Conservation (phyloP, 92 coral and sea anemone species). For the Paramuricea clavata region DNA sequence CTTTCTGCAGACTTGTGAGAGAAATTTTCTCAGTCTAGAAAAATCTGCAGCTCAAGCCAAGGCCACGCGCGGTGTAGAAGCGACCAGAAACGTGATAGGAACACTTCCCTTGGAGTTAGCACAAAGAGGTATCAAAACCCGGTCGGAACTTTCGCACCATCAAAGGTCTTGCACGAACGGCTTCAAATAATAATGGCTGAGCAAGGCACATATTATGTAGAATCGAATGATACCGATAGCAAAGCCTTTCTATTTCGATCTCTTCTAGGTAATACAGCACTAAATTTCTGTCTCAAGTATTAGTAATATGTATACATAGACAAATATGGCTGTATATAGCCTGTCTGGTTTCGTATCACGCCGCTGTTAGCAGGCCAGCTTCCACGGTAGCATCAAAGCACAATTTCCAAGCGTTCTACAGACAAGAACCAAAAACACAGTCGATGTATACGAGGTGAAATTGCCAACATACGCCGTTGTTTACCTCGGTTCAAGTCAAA, state of each 20-base stretch:
- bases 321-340: background rate
- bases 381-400: background rate
- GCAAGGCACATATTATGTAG: background rate
- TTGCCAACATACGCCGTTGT: background rate
- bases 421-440: background rate
- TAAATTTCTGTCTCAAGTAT: background rate
- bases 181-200: background rate
- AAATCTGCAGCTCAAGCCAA: background rate
- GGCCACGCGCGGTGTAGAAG: conserved; percentile 16
- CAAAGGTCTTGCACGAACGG: background rate
- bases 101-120: background rate
- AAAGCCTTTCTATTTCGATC: background rate
- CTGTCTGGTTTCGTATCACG: background rate
- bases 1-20: background rate
- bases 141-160: conserved; percentile 18
- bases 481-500: background rate
- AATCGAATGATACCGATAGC: background rate
- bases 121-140: background rate
- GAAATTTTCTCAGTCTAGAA: background rate
- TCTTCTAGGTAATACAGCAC: background rate
- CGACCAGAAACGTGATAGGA: background rate
- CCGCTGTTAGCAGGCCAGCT: background rate
- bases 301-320: background rate
- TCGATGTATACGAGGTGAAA: background rate
- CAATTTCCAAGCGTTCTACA: background rate